phyloP scores from a whole-genome alignment of 2,113 vertebrate genomes.

The Mola mola region DNA sequence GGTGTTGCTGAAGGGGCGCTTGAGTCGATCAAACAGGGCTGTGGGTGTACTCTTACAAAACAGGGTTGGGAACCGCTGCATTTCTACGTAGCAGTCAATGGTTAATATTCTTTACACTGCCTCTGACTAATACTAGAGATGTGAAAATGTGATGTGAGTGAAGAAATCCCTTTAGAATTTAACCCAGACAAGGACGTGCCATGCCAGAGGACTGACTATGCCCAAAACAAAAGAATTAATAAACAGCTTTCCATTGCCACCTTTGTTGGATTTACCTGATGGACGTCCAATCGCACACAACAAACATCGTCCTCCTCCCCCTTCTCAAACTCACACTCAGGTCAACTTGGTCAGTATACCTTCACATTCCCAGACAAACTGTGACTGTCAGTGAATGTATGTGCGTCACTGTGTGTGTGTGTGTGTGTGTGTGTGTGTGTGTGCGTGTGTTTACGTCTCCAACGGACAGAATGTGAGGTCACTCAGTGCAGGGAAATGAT shows the following conservation, averaged over 20 bases:
- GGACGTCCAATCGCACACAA: not conserved
- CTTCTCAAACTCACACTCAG: slow-evolving; percentile 52
- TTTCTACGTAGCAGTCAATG: too few species aligned
- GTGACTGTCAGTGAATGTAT: slow-evolving; percentile 31
- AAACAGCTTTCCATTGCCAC: slow-evolving; percentile 19
- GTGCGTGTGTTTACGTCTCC: slow-evolving; percentile 11
- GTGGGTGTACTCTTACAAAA: not conserved
- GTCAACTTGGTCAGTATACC: slow-evolving; percentile 58
- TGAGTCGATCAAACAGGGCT: not conserved
- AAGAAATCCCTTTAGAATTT: not conserved
- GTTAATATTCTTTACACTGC: not conserved
- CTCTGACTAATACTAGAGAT: not conserved
- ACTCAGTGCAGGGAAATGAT: slow-evolving; percentile 69
- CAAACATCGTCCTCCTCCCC: slow-evolving; percentile 22
- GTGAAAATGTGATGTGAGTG: not conserved
- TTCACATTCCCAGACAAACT: slow-evolving; percentile 72
- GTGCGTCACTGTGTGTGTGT: slow-evolving; percentile 29
- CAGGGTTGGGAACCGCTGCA: too few species aligned
- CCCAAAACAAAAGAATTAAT: slow-evolving; percentile 19
- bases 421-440: slow-evolving; percentile 12
- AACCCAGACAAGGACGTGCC: slow-evolving; percentile 6
- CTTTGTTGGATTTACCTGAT: slow-evolving; percentile 13
- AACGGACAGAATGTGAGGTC: slow-evolving; percentile 59
- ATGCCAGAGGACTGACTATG: slow-evolving; percentile 10
- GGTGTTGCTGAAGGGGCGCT: not conserved